Evolutionary conservation across 2,797 vertebrate genomes (phyloP), one percentile per base, ranked within the genome.

Genomic region (Uromys caudimaculatus): DNA sequence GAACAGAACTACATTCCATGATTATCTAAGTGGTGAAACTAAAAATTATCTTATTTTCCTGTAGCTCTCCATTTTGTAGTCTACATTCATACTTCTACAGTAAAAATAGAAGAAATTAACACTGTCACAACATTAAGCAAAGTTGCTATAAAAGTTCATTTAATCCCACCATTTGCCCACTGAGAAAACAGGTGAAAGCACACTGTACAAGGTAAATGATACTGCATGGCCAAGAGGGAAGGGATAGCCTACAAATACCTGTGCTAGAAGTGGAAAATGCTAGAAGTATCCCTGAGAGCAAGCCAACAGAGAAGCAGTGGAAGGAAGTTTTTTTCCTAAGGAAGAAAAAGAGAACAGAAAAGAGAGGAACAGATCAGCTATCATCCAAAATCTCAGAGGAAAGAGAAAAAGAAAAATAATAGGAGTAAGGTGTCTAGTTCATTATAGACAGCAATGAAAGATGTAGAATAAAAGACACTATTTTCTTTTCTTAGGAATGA

Each of bases 301-400:
- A 97, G 81, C 47, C 90, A 96, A 96, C 77, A 96, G 77, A 96
- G 82, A 96, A 82, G 85, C 90, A 97, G 94, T 93, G 60, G 84
- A 81, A 93, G 81, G 67, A 50, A 95, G 82, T 64, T 92, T 85
- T 52, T 67, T 96, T 93, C 93, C 94, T 95, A 85, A 89, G 91
- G 87, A 95, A 93, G 83, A 84, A 89, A 92, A 91, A 93, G 71
- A 95, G 32, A 95, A 92, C 60, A 93, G 92, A 94, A 90, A 81
- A 94, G 69, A 92, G 78, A 96, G 88, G 67, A 96, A 96, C 67
- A 92, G 82, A 95, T 92, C 95, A 97, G 86, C 50, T 69, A 69
- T 0, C 71, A 52, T 41, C 44, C 92, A 90, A 93, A 93, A 93
- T 88, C 47, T n/a, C 76, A 35, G 12, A 90, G 44, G 10, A 81